Percentiles rank a stretch among this genome's conserved stretches.
phyloP scores from a whole-genome alignment of 2,797 vertebrate genomes.

The Chelon auratus region DNA sequence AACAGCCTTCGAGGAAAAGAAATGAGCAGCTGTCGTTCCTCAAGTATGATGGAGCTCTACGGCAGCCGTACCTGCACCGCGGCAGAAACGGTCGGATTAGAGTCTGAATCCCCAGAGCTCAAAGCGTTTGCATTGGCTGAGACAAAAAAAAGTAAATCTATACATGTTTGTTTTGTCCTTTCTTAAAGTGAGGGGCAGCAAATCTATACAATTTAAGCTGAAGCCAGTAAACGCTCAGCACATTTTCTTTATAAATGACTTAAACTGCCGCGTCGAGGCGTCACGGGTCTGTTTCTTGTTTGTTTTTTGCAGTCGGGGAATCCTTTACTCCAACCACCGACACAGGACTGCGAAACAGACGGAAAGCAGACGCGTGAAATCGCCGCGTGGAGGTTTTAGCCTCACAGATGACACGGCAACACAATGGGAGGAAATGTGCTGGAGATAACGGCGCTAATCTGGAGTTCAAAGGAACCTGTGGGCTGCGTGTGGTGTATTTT shows the following conservation, averaged over 20 bases:
- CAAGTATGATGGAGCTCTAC: neutral
- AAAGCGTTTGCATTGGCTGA: neutral
- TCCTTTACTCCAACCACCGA: neutral
- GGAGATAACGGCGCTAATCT: conserved; percentile 1
- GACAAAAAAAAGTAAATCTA: neutral
- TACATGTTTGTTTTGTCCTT: neutral
- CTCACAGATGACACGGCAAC: neutral
- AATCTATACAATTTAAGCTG: neutral
- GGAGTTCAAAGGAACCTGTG: neutral
- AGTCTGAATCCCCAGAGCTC: neutral
- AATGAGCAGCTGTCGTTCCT: neutral
- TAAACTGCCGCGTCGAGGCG: neutral
- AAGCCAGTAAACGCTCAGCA: neutral
- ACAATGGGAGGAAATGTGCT: conserved; percentile 47
- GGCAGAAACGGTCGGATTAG: too few relatives aligned
- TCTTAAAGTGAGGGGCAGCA: neutral
- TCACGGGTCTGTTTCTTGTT: neutral
- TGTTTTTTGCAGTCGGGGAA: neutral
- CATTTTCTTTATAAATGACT: neutral
- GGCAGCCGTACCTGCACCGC: too few relatives aligned
- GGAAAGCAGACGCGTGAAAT: neutral
- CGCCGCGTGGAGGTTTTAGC: neutral
- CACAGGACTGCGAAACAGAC: neutral
- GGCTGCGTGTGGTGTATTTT: neutral
- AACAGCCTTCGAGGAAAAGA: neutral